Evolutionary conservation across 2,888 invertebrate species (phyloP), one percentile per base, ranked within the genome.

Genomic region (Coleophora flavipennella): DNA sequence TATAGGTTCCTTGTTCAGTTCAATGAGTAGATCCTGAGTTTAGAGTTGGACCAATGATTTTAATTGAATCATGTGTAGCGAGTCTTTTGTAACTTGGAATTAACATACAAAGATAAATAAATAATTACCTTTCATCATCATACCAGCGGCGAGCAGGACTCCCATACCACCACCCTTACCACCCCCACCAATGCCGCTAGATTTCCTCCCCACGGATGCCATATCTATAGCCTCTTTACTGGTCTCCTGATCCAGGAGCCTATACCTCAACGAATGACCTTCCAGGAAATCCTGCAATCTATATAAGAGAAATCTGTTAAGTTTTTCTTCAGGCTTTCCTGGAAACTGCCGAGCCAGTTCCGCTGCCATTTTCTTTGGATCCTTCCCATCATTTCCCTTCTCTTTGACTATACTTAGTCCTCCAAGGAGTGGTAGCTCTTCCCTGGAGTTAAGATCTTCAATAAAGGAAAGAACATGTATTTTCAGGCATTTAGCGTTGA

Each of bases 331-430:
- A 0, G 91, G 89, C 60, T 92, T 92, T 35, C 92, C 90, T 1
- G 93, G 93, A 57, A 91, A 92, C 51, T 91, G 91, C 27, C 92
- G 85, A 0, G 93, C 91, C 0, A 93, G 67, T 56, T 93, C 92
- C 45, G 77, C 89, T 44, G 78, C 89, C 38, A 91, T 86, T 46
- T 91, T 86, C 43, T 90, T 90, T 11, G 89, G 81, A 1, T 86
- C 86, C 4, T 88, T 60, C 33, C 56, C 58, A 3, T 57, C 56
- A 0, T 73, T 70, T 12, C 57, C 55, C 41, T 85, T 84, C 52
- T 92, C 92, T 44, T 89, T 90, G 8, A 93, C 88, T 20, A 94
- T 88, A 49, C 90, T 90, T n/a, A 94, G 81, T 45, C 94, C 94
- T 0, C 93, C 91, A 8, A 92, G 59, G 9, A 94, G 85, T 45